Evolutionary conservation across 2,797 vertebrate genomes (phyloP).

Genomic region (Syngnathus rostellatus): DNA sequence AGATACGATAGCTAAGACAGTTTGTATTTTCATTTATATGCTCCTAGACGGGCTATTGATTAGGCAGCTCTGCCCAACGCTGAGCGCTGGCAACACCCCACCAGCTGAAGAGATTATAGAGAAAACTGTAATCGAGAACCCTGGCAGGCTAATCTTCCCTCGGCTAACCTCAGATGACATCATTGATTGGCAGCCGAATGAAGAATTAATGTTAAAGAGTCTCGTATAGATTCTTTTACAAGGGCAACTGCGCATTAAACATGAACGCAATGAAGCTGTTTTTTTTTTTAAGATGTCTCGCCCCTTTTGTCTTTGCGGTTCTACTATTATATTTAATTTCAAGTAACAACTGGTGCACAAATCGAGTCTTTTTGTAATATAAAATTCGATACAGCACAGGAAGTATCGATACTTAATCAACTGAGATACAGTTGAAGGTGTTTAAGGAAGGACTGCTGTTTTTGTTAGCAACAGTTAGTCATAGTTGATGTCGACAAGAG

Average conservation of each 20-base stretch:
- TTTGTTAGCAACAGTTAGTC: background rate
- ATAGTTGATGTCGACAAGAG: background rate
- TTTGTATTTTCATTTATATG: background rate
- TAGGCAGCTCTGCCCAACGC: background rate
- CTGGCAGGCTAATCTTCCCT: slow-evolving; percentile 12
- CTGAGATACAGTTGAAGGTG: background rate
- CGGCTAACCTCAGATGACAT: slow-evolving; percentile 6
- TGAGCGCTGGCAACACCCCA: slow-evolving; percentile 1
- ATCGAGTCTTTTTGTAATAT: background rate
- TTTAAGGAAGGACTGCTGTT: background rate
- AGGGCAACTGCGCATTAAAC: slow-evolving; percentile 2
- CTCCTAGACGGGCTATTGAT: background rate
- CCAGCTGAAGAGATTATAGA: slow-evolving; percentile 49
- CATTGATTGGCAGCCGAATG: slow-evolving; percentile 12
- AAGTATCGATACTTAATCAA: background rate
- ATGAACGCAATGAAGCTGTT: background rate
- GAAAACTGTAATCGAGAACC: slow-evolving; percentile 20
- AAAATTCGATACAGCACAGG: background rate
- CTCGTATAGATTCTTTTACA: background rate
- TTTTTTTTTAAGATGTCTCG: background rate
- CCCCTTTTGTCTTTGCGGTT: background rate
- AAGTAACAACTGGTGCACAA: background rate
- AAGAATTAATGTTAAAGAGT: slow-evolving; percentile 15
- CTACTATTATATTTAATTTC: background rate
- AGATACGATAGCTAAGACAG: no score